These are phyloP conservation scores for Carposina sasakii DNA, from an alignment of 1,140 invertebrate species.

Conservation along the genomic window DNA sequence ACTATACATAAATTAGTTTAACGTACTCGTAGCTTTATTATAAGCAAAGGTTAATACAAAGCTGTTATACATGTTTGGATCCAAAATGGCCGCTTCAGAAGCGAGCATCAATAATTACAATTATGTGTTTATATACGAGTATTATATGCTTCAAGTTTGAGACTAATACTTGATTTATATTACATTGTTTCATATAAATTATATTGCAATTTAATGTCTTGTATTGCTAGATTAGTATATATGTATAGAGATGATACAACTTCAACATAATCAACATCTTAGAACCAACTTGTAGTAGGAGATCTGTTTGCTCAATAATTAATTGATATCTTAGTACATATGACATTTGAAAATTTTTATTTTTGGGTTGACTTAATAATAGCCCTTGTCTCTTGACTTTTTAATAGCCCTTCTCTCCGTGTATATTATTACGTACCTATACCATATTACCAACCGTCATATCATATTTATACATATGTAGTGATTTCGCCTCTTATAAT, in stretches of 20 bases:
- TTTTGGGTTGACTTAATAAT: too few species aligned
- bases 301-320: background rate
- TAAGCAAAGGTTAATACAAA: too few species aligned
- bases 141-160: conserved; percentile 32
- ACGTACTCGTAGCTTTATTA: too few species aligned
- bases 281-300: background rate
- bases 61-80: too few species aligned
- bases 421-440: too few species aligned
- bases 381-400: too few species aligned
- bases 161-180: conserved; percentile 35
- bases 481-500: too few species aligned
- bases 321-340: background rate
- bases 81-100: conserved; percentile 20
- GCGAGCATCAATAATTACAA: conserved; percentile 25
- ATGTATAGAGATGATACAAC: conserved; percentile 16
- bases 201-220: conserved; percentile 30
- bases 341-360: background rate
- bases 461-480: too few species aligned
- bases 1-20: too few species aligned
- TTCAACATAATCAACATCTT: background rate
- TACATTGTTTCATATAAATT: conserved; percentile 48
- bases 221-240: conserved; percentile 2
- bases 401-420: too few species aligned
- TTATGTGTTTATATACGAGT: too few species aligned
- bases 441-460: too few species aligned